Conservation (phyloP, 1,140 invertebrate species). For the Euwallacea fornicatus region DNA sequence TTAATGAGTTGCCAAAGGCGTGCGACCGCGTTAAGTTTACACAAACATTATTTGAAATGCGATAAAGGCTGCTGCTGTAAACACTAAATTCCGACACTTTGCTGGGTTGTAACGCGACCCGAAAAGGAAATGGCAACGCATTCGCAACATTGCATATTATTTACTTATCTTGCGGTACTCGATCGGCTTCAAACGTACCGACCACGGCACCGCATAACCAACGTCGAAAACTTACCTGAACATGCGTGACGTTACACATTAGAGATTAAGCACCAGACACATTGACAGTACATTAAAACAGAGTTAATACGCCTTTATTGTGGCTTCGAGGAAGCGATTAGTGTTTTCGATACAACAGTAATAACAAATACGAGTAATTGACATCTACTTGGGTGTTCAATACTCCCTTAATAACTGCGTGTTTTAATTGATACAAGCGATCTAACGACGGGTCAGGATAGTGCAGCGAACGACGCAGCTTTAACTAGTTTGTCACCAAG, state of each 20-base stretch:
- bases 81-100: slow-evolving; percentile 12
- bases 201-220: background rate
- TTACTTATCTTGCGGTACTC: slow-evolving; percentile 16
- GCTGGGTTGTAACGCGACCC: slow-evolving; percentile 7
- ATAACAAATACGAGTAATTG: slow-evolving; percentile 19
- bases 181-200: slow-evolving; percentile 16
- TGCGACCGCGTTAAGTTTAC: slow-evolving; percentile 2
- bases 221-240: too few relatives aligned
- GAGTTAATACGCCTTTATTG: too few relatives aligned
- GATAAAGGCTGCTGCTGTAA: slow-evolving; percentile 1
- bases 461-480: too few relatives aligned
- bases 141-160: slow-evolving; percentile 22
- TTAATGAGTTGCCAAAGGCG: background rate
- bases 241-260: too few relatives aligned
- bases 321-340: too few relatives aligned
- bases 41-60: background rate
- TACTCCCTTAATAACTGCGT: slow-evolving; percentile 10
- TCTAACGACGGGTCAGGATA: background rate
- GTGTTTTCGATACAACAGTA: background rate
- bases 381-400: slow-evolving; percentile 26
- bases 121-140: slow-evolving; percentile 20
- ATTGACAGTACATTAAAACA: too few relatives aligned
- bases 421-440: slow-evolving; percentile 20
- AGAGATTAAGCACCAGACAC: too few relatives aligned
- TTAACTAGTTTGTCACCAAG: too few relatives aligned